A percentile compares a stretch with the other conserved stretches of the same genome.
Evolutionary conservation across 35 echinoderm and acorn worm genomes (phyloP).

Genomic region (Chiridota heheva): DNA sequence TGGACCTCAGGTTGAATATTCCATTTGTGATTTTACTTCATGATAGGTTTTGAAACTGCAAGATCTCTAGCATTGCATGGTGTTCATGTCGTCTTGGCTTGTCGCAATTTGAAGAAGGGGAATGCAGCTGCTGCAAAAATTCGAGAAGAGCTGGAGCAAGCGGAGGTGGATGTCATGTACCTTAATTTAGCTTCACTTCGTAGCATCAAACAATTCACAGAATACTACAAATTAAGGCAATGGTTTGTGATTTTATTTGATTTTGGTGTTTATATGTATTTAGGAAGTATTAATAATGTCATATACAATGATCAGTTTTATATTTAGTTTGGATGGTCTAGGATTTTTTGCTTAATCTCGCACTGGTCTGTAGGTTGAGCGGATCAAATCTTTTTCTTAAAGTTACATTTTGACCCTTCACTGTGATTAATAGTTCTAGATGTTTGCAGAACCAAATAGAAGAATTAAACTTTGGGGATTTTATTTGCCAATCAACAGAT

Average conservation of each 20-base stretch:
- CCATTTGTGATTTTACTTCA: not conserved
- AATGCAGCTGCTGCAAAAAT: slow-evolving; percentile 76
- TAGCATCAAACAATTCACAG: slow-evolving; percentile 85
- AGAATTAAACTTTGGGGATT: too few relatives aligned
- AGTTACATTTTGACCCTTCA: too few relatives aligned
- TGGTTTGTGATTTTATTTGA: slow-evolving; percentile 50
- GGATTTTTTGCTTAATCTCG: too few relatives aligned
- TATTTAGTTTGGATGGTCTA: too few relatives aligned
- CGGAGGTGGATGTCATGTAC: slow-evolving; percentile 77
- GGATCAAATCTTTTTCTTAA: too few relatives aligned
- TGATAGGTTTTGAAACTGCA: slow-evolving; percentile 88
- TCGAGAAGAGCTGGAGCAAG: slow-evolving; percentile 56
- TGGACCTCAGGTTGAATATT: not conserved
- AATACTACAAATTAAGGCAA: slow-evolving; percentile 75
- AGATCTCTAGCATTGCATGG: slow-evolving; percentile 80
- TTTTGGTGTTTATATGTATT: not conserved
- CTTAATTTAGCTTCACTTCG: slow-evolving; percentile 86
- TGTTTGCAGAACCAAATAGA: too few relatives aligned
- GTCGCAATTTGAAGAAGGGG: slow-evolving; percentile 76
- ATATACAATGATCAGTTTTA: too few relatives aligned
- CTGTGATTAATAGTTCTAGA: too few relatives aligned
- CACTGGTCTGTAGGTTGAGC: too few relatives aligned
- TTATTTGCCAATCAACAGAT: too few relatives aligned
- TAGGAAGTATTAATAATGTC: too few relatives aligned
- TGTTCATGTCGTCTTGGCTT: slow-evolving; percentile 88